Evolutionary conservation across 2,888 invertebrate species (phyloP), one percentile per base, ranked within the genome.

Genomic region (Poecilobothrus nobilitatus): DNA sequence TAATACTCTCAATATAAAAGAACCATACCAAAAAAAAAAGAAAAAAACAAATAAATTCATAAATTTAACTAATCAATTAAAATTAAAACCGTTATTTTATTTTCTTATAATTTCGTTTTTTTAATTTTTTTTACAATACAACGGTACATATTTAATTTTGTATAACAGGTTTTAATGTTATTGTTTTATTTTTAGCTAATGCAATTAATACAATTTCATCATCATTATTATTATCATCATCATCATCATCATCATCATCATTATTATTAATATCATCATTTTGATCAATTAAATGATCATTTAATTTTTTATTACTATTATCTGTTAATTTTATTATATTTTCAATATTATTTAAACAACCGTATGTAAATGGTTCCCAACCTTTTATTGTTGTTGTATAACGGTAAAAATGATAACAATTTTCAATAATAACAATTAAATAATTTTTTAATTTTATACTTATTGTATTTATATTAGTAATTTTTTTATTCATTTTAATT

Each of bases 351-450:
- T 71, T 72, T 68, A 78, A 77, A 68, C 76, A 75, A 61, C 79
- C 81, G 37, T 75, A 76, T 22, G 74, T 76, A 22, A 68, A 70
- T 10, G 76, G 76, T 61, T 75, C 70, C 80, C 80, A 80, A 65
- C 80, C 81, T 66, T 74, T 75, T 12, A 53, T 22, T 1, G 79
- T 73, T 44, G 75, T 74, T 9, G 72, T 72, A 66, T 77, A 77
- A 70, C 71, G 76, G 33, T 79, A 77, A 21, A 80, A 70, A 66
- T 77, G 74, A 70, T 79, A 80, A 66, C 74, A 74, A 67, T 73
- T 71, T 2, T 75, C 74, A 7, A 27, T 27, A 27, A 27, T 63
- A 63, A 63, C 27, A n/a, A 63, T 18, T 15, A 63, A 8, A 63
- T 63, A 63, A 63, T 63, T 63, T 18, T 63, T 27, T 27, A 27